Evolutionary conservation across 2,113 vertebrate species (phyloP).

Genomic region (Nesogale talazaci): DNA sequence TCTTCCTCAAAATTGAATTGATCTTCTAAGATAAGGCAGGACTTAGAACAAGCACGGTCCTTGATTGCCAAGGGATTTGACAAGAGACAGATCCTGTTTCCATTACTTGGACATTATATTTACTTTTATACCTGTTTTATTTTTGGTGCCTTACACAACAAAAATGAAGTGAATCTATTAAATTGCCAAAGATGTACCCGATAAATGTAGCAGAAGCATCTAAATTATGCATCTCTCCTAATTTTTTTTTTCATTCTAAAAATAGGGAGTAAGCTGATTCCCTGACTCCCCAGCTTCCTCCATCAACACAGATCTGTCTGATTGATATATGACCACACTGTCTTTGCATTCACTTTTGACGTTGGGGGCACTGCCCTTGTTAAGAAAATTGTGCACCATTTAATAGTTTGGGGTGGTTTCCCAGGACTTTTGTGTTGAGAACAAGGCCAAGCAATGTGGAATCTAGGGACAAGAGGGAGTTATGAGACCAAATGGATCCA

Average conservation of each 20-base stretch:
- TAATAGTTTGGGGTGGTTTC: slow-evolving; percentile 11
- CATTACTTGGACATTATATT: neutral
- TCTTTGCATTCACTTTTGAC: slow-evolving; percentile 12
- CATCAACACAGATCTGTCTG: neutral
- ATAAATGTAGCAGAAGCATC: slow-evolving; percentile 13
- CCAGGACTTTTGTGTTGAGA: neutral
- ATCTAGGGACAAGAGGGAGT: neutral
- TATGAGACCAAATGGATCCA: neutral
- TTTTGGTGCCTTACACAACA: neutral
- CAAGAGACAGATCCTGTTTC: neutral
- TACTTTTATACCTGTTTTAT: neutral
- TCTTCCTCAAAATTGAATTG: neutral
- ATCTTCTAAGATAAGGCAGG: slow-evolving; percentile 5
- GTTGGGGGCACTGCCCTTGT: neutral
- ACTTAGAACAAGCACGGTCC: neutral
- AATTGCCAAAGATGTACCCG: neutral
- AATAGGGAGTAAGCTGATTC: neutral
- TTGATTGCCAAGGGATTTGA: neutral
- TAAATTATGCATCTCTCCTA: neutral
- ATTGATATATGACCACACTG: neutral
- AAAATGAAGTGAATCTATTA: neutral
- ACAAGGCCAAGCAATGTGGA: neutral
- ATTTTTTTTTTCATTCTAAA: neutral
- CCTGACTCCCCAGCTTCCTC: neutral
- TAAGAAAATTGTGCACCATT: neutral